Evolutionary conservation across 2,113 vertebrate genomes (phyloP), one percentile per base, ranked within the genome.

Genomic region (Corythaixoides concolor): DNA sequence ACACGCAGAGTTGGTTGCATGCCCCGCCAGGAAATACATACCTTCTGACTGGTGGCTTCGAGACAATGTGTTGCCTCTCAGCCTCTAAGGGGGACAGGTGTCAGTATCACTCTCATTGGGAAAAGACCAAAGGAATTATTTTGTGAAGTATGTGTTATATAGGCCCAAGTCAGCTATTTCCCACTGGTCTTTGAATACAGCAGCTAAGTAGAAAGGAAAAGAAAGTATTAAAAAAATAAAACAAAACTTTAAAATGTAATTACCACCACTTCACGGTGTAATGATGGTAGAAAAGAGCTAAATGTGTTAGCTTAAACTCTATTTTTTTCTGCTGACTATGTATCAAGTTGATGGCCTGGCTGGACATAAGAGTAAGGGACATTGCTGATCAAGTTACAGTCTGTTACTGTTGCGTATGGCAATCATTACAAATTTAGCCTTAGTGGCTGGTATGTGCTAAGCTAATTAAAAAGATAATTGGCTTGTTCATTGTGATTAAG

Each of bases 391-490:
- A 30, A 28, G 11, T 74, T 91, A 24, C 9, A 47, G 49, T 39
- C 35, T 85, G 45, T 69, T 88, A 28, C 41, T 55, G 14, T 67
- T 93, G 50, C 72, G 37, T 56, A 75, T 52, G 32, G 8, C 15
- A 76, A n/a, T 86, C 0, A 0, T 58, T 80, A 66, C 63, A 66
- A 84, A 74, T 93, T 67, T 93, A 66, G 63, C 22, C 20, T 77
- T 81, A 74, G 58, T 90, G 32, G 56, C n/a, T 90, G 22, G 9
- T 28, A n/a, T 45, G 47, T 69, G 80, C 37, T 63, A 4, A 80
- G 37, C 19, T 63, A 90, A 88, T 95, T 95, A 74, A 77, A 85
- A 82, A 69, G 49, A 39, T 14, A 83, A 43, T 73, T 56, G 41
- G 10, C 22, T 90, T 83, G 58, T n/a, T 88, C 35, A 19, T 83